Percentiles rank a stretch among this genome's conserved stretches.
These are phyloP conservation scores for Scelioninae gen. 1 DNA, from an alignment of 2,888 invertebrate genomes.

Conservation along the genomic window DNA sequence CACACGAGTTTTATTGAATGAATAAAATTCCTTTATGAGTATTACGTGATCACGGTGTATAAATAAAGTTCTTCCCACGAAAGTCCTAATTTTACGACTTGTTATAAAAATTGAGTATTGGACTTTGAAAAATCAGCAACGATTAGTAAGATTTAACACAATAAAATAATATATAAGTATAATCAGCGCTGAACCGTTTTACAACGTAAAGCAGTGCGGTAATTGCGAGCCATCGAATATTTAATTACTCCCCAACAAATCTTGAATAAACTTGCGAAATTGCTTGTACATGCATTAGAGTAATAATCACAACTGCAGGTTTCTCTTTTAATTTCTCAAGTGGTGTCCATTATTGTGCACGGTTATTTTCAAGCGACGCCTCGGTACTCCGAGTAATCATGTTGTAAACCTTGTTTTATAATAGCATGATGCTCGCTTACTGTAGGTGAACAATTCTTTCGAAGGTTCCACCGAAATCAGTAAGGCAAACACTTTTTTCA, in stretches of 20 bases:
- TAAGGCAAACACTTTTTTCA: slow-evolving; percentile 50
- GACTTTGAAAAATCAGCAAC: neutral
- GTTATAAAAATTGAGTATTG: slow-evolving; percentile 8
- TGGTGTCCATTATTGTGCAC: slow-evolving; percentile 22
- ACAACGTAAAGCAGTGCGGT: slow-evolving; percentile 3
- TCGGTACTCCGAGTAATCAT: slow-evolving; percentile 36
- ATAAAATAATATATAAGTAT: slow-evolving; percentile 20
- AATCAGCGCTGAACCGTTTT: no score
- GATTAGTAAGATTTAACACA: slow-evolving; percentile 14
- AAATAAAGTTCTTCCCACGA: slow-evolving; percentile 17
- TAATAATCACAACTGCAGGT: slow-evolving; percentile 20
- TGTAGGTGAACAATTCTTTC: slow-evolving; percentile 26
- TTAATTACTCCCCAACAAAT: slow-evolving; percentile 16
- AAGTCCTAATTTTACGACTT: slow-evolving; percentile 41
- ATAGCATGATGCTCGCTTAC: slow-evolving; percentile 39
- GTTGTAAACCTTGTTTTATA: slow-evolving; percentile 55
- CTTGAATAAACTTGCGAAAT: slow-evolving; percentile 25
- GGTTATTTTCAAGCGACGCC: no score
- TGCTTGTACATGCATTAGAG: slow-evolving; percentile 11
- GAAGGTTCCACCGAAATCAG: slow-evolving; percentile 49
- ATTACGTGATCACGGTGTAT: slow-evolving; percentile 17
- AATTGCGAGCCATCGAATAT: neutral
- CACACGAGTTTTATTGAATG: slow-evolving; percentile 25
- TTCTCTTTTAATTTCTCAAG: slow-evolving; percentile 22
- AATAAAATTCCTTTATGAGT: slow-evolving; percentile 31